Base-by-base conservation (phyloP, 2,113 vertebrate genomes). In the Reinhardtius hippoglossoides region DNA sequence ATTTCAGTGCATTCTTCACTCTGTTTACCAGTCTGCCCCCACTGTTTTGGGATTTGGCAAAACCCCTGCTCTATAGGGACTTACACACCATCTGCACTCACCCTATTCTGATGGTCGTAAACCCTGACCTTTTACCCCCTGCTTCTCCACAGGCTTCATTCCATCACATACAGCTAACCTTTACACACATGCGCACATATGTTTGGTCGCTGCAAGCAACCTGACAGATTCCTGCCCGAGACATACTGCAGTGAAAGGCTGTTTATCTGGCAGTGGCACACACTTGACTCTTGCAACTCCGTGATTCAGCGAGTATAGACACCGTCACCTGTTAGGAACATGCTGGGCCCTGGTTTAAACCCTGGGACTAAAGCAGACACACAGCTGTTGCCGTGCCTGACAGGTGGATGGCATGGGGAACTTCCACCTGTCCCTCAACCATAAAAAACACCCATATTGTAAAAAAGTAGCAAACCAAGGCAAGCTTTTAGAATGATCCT, bases 381-480 rank as follows among this genome's bases (percentile, higher is more conserved):
- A 76, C 83, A 89, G 84, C 87, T 91, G 90, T 74, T 74, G 64
- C 70, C 69, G 1, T 67, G 80, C 85, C 74, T 73, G 73, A 87
- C 87, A 89, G 85, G 80, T 87, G 88, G 62, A 62, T 77, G 13
- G 2, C 74, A 24, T 12, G 9, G 67, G 76, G 61, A 80, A 59
- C 40, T 50, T 77, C 59, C 83, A 89, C 77, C 83, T 84, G 85
- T 84, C 67, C 35, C 73, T 37, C 6, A 15, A 13, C 66, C 67
- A 46, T 83, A 85, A 81, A 87, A 66, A 55, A 67, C 0, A 74
- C 3, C 68, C n/a, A 54, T 21, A 57, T 68, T 50, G 67, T 58
- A 81, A 68, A 3, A 5, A 65, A 76, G 68, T 31, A 59, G 54
- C 20, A 64, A 72, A 77, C 56, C 44, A 23, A 79, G 57, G 20